Evolutionary conservation across 2,888 invertebrate genomes (phyloP), one percentile per base, ranked within the genome.

Genomic region (Catonia carolina): DNA sequence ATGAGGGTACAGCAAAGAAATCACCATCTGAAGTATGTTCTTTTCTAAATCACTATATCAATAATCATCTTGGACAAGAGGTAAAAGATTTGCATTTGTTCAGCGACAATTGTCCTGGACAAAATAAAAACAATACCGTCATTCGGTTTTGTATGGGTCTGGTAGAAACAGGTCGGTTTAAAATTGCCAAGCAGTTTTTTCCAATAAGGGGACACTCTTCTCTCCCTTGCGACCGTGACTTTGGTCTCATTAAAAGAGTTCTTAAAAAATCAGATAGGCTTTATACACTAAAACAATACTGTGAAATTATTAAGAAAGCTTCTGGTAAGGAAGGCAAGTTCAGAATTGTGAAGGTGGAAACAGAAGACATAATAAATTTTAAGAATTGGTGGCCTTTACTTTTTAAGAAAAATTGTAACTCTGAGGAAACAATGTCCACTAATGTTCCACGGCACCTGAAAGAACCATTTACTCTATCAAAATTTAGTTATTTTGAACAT

Each of bases 261-360:
- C 36, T 54, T 15, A 15, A 42, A 23, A 42, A 53, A 53, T 4
- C 31, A 10, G 53, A 53, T 42, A 20, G 41, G 33, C 33, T 53
- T 53, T 53, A 53, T 31, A 53, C 53, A 3, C 45, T 36, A 15
- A n/a, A n/a, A n/a, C n/a, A n/a, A n/a, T n/a, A n/a, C n/a, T n/a
- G n/a, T n/a, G n/a, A n/a, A n/a, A n/a, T n/a, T n/a, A n/a, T n/a
- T n/a, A n/a, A n/a, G n/a, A n/a, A n/a, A n/a, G n/a, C n/a, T n/a
- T n/a, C n/a, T n/a, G n/a, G n/a, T n/a, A n/a, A n/a, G n/a, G n/a
- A n/a, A n/a, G n/a, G n/a, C n/a, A n/a, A n/a, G 18, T 42, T 17
- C 42, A 53, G 42, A 42, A 53, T 42, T 22, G 36, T 18, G 51
- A 33, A 10, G 10, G 7, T 33, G 10, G 10, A 33, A 33, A 33